Evolutionary conservation across 1,140 invertebrate genomes (phyloP), one percentile per base, ranked within the genome.

Genomic region (Yoshiicerus persimilis): DNA sequence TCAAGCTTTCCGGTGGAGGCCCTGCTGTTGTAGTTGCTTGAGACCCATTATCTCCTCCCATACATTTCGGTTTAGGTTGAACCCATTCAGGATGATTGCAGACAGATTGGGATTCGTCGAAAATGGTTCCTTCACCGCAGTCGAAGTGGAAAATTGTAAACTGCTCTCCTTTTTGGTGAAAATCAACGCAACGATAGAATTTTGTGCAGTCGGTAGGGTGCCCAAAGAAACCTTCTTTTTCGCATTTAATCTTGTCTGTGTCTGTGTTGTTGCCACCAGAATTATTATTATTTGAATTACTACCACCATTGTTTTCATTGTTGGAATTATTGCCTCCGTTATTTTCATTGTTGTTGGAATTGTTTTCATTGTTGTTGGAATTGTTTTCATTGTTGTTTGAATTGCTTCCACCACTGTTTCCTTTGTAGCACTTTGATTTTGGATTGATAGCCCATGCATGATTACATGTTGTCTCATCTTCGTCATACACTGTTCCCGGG

Each of bases 401-500:
- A 20, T 86, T 77, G 64, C 41, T 75, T 1, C 56, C 41, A n/a
- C 64, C 62, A 20, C 86, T 83, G 11, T 62, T 77, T 34, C 47
- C 66, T 56, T 56, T 84, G 38, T 89, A 88, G 85, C 89, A 89
- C 70, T 88, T 87, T 2, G 66, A 84, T 62, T 87, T 88, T 0
- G 87, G 84, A 30, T 83, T 86, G 6, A 95, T 94, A 80, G 93
- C 93, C 92, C 93, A 93, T 20, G 93, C 92, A 92, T 95, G 94
- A 92, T 95, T 95, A 91, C 96, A 96, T 13, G 93, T 93, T 92
- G 94, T 92, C 84, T 93, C 93, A 77, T 93, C 92, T 87, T 94
- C 93, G 92, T 96, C 96, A 95, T 95, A 96, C 86, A 96, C 94
- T 10, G 96, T 96, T 88, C 95, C 94, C 62, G 93, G 93, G 27